These are phyloP conservation scores for Lichenostomus cassidix DNA, from an alignment of 2,113 vertebrate species.

Conservation along the genomic window DNA sequence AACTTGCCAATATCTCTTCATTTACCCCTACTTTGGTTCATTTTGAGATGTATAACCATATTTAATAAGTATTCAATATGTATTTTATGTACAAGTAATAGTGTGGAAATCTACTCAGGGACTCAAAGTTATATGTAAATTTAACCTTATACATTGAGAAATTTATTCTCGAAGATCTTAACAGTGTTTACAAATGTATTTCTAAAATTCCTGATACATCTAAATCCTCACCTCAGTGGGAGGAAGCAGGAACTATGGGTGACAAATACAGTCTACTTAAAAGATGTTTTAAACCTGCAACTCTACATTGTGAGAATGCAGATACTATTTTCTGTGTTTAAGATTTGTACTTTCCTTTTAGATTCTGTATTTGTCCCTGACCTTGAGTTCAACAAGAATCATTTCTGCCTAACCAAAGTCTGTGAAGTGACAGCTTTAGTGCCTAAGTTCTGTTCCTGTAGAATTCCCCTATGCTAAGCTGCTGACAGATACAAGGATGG, in stretches of 20 bases:
- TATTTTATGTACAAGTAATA: not conserved
- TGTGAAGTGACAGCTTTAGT: not conserved
- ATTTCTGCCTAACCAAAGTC: not conserved
- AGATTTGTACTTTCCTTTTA: not conserved
- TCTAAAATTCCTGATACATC: not conserved
- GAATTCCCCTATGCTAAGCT: not conserved
- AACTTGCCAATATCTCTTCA: not conserved
- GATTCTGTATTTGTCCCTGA: not conserved
- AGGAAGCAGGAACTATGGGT: not conserved
- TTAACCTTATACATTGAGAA: not conserved
- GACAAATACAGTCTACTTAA: not conserved
- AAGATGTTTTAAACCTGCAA: not conserved
- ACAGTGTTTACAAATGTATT: not conserved
- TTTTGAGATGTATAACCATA: not conserved
- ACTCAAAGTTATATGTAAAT: not conserved
- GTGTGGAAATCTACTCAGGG: not conserved
- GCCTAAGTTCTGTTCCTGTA: not conserved
- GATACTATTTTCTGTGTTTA: not conserved
- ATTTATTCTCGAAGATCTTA: not conserved
- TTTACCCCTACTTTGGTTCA: not conserved
- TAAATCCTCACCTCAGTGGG: not conserved
- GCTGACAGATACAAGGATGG: not conserved
- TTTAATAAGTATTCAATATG: not conserved
- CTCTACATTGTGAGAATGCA: not conserved
- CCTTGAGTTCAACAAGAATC: not conserved